phyloP scores from a whole-genome alignment of 2,797 vertebrate species.

The Lepilemur septentrionalis region DNA sequence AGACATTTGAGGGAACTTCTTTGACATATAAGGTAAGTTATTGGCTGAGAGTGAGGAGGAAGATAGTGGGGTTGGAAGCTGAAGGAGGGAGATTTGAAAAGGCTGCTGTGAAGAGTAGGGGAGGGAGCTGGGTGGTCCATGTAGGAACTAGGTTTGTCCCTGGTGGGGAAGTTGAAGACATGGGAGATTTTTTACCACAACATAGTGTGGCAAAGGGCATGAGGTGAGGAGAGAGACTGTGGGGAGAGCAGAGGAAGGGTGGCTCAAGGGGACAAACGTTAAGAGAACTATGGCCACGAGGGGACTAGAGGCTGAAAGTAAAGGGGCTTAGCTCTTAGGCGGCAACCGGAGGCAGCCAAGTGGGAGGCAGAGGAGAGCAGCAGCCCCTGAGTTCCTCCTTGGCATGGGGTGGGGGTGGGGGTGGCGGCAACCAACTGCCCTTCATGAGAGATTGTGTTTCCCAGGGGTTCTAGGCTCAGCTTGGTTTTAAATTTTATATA shows the following conservation, averaged over 20 bases:
- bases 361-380: neutral
- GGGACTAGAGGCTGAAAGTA: neutral
- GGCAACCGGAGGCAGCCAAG: neutral
- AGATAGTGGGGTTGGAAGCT: neutral
- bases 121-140: neutral
- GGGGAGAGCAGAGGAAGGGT: neutral
- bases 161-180: neutral
- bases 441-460: neutral
- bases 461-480: neutral
- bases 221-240: neutral
- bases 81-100: neutral
- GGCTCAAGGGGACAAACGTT: neutral
- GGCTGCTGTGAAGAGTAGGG: neutral
- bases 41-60: neutral
- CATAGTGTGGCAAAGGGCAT: neutral
- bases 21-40: neutral
- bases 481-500: neutral
- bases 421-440: rapidly evolving
- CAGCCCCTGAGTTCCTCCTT: neutral
- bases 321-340: neutral
- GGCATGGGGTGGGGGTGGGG: rapidly evolving
- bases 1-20: neutral
- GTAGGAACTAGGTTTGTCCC: neutral
- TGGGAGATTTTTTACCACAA: neutral
- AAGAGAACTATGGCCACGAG: no score